Evolutionary conservation across 2,113 vertebrate genomes (phyloP), one percentile per base, ranked within the genome.

Genomic region (Coreoperca whiteheadi): DNA sequence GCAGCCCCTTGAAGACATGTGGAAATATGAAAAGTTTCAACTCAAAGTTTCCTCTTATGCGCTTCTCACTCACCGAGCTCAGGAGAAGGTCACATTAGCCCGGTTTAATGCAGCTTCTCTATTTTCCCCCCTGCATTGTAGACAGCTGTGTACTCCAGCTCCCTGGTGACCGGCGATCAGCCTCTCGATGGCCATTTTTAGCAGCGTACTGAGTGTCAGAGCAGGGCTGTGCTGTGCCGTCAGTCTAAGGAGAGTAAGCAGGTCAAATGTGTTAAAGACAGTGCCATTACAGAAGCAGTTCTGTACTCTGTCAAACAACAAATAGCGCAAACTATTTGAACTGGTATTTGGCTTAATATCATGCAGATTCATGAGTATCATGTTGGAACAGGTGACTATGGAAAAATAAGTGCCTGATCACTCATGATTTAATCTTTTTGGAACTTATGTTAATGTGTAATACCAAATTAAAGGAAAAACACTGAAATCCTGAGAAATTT

Each of bases 161-260:
- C 93, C 90, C 88, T 50, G 73, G 92, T 85, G 93, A 77, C 87
- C 69, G 9, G 77, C 80, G 69, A 90, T 89, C 90, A 86, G 86
- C 76, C 89, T 87, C 85, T 91, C 32, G 8, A 81, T 61, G 82
- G 88, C 89, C 89, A 92, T 89, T 92, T 94, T 91, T 91, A 93
- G 90, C 84, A 79, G 84, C 43, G 54, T 69, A 75, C 86, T 71
- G 82, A 74, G 83, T 84, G 86, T 87, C 76, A 88, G 83, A 78
- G 87, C 79, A 4, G 81, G n/a, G 78, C 82, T 28, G 43, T 48
- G 80, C 77, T 76, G 50, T 68, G 85, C 82, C 80, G 60, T 83
- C 82, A 66, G 54, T 85, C 67, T 82, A 51, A 51, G 50, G 21
- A 21, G 46, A 82, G 77, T 46, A 64, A 59, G 64, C 82, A 64